These are phyloP conservation scores for Leptinotarsa rubiginosa DNA, from an alignment of 2,888 invertebrate genomes.

Conservation along the genomic window DNA sequence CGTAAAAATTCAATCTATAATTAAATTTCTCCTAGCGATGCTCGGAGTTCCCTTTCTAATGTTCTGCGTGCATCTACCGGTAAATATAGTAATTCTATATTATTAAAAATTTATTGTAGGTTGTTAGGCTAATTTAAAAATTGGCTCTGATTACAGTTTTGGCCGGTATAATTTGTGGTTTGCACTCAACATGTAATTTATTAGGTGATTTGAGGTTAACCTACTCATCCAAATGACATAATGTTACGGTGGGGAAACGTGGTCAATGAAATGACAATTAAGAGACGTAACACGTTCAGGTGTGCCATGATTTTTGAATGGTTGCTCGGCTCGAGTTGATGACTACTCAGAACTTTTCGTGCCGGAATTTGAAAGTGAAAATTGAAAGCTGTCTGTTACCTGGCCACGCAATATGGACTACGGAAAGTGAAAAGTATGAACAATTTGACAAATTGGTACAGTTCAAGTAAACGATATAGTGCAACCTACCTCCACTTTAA, in stretches of 20 bases:
- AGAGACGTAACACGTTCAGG: neutral
- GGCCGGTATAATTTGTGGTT: constrained; percentile 45
- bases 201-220: constrained; percentile 15
- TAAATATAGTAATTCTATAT: constrained; percentile 45
- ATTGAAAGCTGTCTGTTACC: neutral
- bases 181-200: constrained; percentile 45
- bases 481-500: too few species aligned
- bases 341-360: neutral
- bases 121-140: constrained; percentile 54
- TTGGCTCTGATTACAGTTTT: constrained; percentile 52
- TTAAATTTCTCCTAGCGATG: constrained; percentile 18
- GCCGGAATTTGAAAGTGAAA: neutral
- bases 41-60: constrained; percentile 25
- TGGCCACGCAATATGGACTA: too few species aligned
- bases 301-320: neutral
- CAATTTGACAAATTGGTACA: too few species aligned
- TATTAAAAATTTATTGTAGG: constrained; percentile 51
- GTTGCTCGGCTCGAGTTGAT: neutral
- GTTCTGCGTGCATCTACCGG: constrained; percentile 30
- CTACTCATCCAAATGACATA: constrained; percentile 18
- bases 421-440: too few species aligned
- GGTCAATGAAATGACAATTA: constrained; percentile 16
- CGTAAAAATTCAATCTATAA: constrained; percentile 17
- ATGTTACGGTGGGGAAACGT: constrained; percentile 11
- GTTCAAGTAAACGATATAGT: too few species aligned